A percentile compares a stretch with the other conserved stretches of the same genome.
Conservation (phyloP, 30 jellyfish, hydroid and myxozoan species). For the Pelagia noctiluca region DNA sequence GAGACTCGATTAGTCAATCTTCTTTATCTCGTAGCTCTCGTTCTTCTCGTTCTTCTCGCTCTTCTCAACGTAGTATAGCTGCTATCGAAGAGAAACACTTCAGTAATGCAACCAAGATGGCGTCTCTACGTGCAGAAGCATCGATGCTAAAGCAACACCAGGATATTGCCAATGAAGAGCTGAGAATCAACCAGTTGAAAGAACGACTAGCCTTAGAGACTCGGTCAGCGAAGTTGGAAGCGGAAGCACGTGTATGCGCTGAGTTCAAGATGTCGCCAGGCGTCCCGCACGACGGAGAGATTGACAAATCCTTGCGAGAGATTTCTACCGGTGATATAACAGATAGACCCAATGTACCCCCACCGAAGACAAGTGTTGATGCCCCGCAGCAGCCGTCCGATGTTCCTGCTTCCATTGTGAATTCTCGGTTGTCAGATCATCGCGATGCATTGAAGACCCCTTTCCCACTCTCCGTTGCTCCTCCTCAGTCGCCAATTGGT, state of each 20-base stretch:
- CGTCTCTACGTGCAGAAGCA: constrained; percentile 23
- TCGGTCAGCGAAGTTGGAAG: constrained; percentile 9
- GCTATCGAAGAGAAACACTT: too few relatives aligned
- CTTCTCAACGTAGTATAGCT: background rate
- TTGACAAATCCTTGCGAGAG: background rate
- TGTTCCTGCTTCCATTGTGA: too few relatives aligned
- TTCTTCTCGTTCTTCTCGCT: too few relatives aligned
- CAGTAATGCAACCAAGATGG: background rate
- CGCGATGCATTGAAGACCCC: too few relatives aligned
- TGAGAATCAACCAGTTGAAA: constrained; percentile 9
- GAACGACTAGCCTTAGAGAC: constrained; percentile 10
- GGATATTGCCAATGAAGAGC: constrained; percentile 8
- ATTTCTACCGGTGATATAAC: too few relatives aligned
- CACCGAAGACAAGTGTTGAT: too few relatives aligned
- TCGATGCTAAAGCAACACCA: background rate
- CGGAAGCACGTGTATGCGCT: constrained; percentile 9
- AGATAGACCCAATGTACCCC: too few relatives aligned
- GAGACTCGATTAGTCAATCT: constrained; percentile 34
- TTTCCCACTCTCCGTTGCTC: too few relatives aligned
- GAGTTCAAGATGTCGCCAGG: background rate
- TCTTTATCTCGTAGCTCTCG: background rate
- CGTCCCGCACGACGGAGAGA: too few relatives aligned
- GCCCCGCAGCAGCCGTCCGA: too few relatives aligned
- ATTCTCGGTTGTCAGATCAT: too few relatives aligned
- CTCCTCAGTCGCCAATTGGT: too few relatives aligned